Conservation (phyloP, 2,797 vertebrate species). For the Linurgus olivaceus region DNA sequence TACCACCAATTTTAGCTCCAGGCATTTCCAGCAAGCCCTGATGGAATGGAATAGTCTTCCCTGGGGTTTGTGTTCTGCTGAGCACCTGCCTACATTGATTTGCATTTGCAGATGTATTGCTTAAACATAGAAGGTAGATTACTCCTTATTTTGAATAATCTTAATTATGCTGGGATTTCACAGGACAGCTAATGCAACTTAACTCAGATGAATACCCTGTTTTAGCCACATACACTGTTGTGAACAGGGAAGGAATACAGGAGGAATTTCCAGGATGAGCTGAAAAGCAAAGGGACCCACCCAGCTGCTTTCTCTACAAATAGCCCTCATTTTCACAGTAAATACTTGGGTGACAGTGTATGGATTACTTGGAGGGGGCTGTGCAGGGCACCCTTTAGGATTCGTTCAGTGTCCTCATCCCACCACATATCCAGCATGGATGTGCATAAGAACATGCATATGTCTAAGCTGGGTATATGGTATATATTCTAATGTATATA, state of each 20-base stretch:
- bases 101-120: not conserved
- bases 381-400: fast-evolving
- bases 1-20: not conserved
- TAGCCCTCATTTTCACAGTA: not conserved
- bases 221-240: fast-evolving
- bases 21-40: not conserved
- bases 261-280: not conserved
- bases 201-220: not conserved
- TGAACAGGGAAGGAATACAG: not conserved
- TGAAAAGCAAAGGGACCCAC: not conserved
- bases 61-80: not conserved
- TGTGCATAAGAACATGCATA: not conserved
- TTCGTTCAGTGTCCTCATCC: fast-evolving
- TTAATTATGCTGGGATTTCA: not conserved
- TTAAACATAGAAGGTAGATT: not conserved
- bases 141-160: not conserved
- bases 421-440: fast-evolving
- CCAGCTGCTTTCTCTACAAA: not conserved
- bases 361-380: not conserved
- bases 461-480: not conserved
- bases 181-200: fast-evolving
- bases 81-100: not conserved
- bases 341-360: not conserved
- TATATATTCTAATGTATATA: not conserved
- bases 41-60: not conserved